Conservation (phyloP, 1,140 invertebrate genomes). For the Proales similis region DNA sequence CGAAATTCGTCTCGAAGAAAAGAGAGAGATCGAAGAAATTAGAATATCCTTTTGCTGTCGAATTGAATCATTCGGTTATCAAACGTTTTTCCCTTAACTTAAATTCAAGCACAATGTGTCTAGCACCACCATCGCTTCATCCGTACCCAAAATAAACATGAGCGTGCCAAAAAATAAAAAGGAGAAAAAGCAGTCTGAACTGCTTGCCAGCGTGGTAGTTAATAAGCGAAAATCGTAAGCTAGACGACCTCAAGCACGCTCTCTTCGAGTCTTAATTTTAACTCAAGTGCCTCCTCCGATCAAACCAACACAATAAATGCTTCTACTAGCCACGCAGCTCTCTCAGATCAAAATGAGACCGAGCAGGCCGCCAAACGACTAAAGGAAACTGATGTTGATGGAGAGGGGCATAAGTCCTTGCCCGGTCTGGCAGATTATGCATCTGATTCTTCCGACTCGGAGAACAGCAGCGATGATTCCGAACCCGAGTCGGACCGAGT, state of each 20-base stretch:
- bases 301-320: no score
- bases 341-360: no score
- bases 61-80: neutral
- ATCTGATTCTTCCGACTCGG: no score
- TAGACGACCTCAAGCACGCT: neutral
- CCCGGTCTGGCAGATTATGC: no score
- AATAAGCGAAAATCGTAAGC: constrained; percentile 18
- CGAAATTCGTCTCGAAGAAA: constrained; percentile 4
- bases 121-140: neutral
- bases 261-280: no score
- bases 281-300: no score
- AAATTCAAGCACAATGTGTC: constrained; percentile 6
- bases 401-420: no score
- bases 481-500: no score
- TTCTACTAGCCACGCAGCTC: no score
- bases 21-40: constrained; percentile 36
- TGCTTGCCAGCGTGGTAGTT: constrained; percentile 11
- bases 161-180: constrained; percentile 14
- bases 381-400: no score
- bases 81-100: constrained; percentile 16
- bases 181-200: constrained; percentile 28
- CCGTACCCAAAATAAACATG: constrained; percentile 8
- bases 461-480: no score
- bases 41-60: constrained; percentile 37
- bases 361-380: no score